Base-by-base conservation (phyloP, 2,888 invertebrate genomes). In the Cataglyphis rosenhaueri region DNA sequence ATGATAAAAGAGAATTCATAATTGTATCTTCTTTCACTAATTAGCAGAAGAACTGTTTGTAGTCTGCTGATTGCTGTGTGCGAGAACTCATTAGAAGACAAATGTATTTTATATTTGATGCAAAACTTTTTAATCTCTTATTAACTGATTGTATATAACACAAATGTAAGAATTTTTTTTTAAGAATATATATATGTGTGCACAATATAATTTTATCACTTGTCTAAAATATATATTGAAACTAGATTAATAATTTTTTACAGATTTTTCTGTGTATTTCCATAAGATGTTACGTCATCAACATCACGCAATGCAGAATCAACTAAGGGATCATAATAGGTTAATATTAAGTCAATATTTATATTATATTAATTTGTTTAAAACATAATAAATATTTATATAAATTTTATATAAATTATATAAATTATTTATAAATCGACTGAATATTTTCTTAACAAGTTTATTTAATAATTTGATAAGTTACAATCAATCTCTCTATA, bases 231-330 rank as follows among this genome's bases (percentile, higher is more conserved):
- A 32, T 32, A 18, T 25, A 5, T 55, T 66, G 10, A 68, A 38
- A 38, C 2, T 25, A 38, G 12, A 25, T 59, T 32, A 59, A 44
- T 29, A 12, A 55, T 8, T 1, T 57, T 71, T 79, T 71, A 12
- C 65, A 91, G 89, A 78, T 93, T 92, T 95, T 93, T 94, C 94
- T 83, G 82, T 70, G 74, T 85, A 74, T 82, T 88, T 84, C 82
- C 81, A 87, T 88, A 92, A 86, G 94, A 95, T 95, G 93, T 95
- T 95, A 91, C 94, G 94, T 88, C 95, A 95, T 91, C 96, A 96
- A 94, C 96, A 96, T 94, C 96, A 96, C 93, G 95, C 96, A 94
- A 96, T 96, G 93, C 96, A 96, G 92, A 96, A 96, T 94, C 96
- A 96, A 92, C 95, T 96, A 95, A 96, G 96, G 94, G 96, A 96